Evolutionary conservation across 2,797 vertebrate genomes (phyloP).

Genomic region (Hipposideros larvatus): DNA sequence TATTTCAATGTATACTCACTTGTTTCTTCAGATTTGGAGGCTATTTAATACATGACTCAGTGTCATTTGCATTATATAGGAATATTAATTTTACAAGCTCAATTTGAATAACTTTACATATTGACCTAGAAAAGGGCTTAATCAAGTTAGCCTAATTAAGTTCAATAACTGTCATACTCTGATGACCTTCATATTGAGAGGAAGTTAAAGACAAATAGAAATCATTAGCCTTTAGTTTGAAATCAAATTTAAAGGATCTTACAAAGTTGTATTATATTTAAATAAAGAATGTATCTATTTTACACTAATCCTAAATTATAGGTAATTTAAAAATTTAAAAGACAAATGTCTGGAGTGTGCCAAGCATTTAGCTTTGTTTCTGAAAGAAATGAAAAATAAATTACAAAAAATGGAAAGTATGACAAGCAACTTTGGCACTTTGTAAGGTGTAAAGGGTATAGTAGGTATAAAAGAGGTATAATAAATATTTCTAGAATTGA

Average conservation of each 20-base stretch:
- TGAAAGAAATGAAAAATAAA: slow-evolving; percentile 63
- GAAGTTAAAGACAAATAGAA: slow-evolving; percentile 94
- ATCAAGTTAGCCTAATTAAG: slow-evolving; percentile 96
- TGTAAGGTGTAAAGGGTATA: not conserved
- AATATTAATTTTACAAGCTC: slow-evolving; percentile 93
- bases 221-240: slow-evolving; percentile 91
- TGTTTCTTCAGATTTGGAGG: slow-evolving; percentile 83
- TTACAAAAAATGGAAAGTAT: slow-evolving; percentile 7
- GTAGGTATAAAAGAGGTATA: not conserved
- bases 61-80: slow-evolving; percentile 88
- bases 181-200: slow-evolving; percentile 90
- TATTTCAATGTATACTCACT: slow-evolving; percentile 83
- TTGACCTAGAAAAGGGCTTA: slow-evolving; percentile 93
- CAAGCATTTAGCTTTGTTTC: slow-evolving; percentile 65
- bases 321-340: slow-evolving; percentile 81
- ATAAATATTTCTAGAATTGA: slow-evolving; percentile 3
- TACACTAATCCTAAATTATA: slow-evolving; percentile 76
- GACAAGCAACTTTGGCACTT: not conserved
- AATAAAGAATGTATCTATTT: slow-evolving; percentile 79
- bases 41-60: slow-evolving; percentile 88
- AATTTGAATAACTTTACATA: slow-evolving; percentile 91
- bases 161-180: slow-evolving; percentile 94
- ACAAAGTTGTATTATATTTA: slow-evolving; percentile 83
- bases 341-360: slow-evolving; percentile 69
- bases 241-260: slow-evolving; percentile 88